phyloP scores from a whole-genome alignment of 2,113 vertebrate species.

The Passer domesticus region DNA sequence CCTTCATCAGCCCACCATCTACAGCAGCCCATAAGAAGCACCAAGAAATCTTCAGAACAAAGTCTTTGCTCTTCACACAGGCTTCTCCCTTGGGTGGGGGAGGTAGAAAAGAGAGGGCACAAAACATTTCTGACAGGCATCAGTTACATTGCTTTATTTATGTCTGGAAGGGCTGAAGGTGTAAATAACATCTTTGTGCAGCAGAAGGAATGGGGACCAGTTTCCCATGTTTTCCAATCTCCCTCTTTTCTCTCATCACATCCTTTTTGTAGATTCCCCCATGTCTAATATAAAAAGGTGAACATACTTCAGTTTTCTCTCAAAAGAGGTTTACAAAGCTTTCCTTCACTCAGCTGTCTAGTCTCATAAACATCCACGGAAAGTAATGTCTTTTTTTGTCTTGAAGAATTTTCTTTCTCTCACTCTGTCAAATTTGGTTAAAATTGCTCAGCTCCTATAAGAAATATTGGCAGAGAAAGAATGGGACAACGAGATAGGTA shows the following conservation, averaged over 20 bases:
- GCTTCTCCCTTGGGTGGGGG: background rate
- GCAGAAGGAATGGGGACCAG: background rate
- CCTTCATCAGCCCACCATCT: background rate
- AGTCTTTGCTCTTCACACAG: background rate
- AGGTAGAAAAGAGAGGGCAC: background rate
- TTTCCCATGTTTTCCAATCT: background rate
- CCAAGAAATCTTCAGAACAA: background rate
- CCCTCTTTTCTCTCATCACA: background rate
- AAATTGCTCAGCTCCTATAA: background rate
- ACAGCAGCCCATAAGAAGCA: background rate
- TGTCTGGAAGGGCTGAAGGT: background rate
- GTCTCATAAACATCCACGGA: background rate
- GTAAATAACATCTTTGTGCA: background rate
- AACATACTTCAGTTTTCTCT: background rate
- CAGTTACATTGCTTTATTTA: background rate
- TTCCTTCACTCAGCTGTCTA: constrained; percentile 28
- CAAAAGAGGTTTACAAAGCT: constrained; percentile 18
- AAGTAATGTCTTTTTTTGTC: constrained; percentile 28
- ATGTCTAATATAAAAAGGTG: background rate
- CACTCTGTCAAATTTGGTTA: constrained; percentile 46
- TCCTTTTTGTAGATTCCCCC: background rate
- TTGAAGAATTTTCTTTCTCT: constrained; percentile 8
- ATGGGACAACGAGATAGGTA: background rate
- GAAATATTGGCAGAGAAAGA: constrained; percentile 6
- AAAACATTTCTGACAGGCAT: background rate